Evolutionary conservation across 2,113 vertebrate genomes (phyloP).

Genomic region (Hippocampus abdominalis): DNA sequence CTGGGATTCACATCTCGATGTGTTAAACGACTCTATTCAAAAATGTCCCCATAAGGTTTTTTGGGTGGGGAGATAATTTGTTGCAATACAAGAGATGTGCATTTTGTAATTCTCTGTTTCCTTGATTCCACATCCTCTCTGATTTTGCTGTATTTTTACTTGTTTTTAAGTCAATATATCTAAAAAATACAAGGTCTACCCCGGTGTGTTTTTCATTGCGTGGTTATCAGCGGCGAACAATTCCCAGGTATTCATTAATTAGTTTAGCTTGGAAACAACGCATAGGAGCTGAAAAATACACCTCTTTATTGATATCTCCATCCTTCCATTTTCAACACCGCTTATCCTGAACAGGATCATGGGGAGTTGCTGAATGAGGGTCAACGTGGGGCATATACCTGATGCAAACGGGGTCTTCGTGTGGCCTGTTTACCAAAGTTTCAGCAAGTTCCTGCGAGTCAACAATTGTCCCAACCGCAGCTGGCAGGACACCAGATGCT

Average conservation of each 20-base stretch:
- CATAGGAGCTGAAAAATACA: no score
- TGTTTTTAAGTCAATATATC: not conserved
- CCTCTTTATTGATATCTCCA: no score
- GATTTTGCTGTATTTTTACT: not conserved
- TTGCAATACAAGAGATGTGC: no score
- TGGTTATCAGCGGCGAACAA: not conserved
- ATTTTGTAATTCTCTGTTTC: not conserved
- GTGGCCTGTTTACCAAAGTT: conserved; percentile 47
- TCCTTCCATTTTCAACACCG: no score
- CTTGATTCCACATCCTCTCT: not conserved
- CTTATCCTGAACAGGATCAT: no score
- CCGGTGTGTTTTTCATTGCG: not conserved
- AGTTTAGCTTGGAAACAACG: no score
- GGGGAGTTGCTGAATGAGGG: not conserved
- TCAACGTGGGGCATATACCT: no score
- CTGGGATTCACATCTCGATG: no score
- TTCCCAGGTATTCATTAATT: no score
- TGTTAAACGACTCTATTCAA: no score
- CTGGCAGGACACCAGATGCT: conserved; percentile 62
- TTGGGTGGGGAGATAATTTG: no score
- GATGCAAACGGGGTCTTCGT: conserved; percentile 20
- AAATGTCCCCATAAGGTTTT: no score
- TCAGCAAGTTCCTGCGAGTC: conserved; percentile 44
- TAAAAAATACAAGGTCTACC: not conserved
- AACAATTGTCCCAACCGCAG: conserved; percentile 51